Percentiles rank a stretch among this genome's conserved stretches.
phyloP scores from a whole-genome alignment of 2,888 invertebrate species.

The Malacosoma neustria region DNA sequence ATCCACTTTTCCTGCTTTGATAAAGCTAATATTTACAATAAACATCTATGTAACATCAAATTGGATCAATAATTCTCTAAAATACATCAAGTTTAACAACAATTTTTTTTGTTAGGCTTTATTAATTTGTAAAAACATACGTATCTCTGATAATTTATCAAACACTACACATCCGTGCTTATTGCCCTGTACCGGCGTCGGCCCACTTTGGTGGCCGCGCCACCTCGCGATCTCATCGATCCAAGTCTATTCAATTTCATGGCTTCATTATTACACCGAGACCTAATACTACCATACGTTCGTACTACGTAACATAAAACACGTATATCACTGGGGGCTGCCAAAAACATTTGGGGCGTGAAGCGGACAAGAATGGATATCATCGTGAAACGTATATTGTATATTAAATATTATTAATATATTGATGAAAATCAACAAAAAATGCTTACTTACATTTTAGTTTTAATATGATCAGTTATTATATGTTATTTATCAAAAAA shows the following conservation, averaged over 20 bases:
- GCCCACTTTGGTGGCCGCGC: neutral
- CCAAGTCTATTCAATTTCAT: neutral
- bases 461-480: too few relatives aligned
- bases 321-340: neutral
- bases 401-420: too few relatives aligned
- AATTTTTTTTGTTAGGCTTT: slow-evolving; percentile 58
- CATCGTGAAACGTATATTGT: too few relatives aligned
- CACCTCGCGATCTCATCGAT: neutral
- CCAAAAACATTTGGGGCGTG: neutral
- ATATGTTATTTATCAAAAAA: too few relatives aligned
- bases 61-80: slow-evolving; percentile 70
- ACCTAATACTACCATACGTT: neutral
- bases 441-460: too few relatives aligned
- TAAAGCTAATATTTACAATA: slow-evolving; percentile 67
- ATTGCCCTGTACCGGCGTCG: slow-evolving; percentile 32
- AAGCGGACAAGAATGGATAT: too few relatives aligned
- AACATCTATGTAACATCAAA: slow-evolving; percentile 75
- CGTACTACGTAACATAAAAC: neutral
- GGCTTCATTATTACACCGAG: neutral
- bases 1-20: slow-evolving; percentile 44
- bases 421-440: too few relatives aligned
- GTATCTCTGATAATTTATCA: slow-evolving; percentile 31
- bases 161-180: slow-evolving; percentile 19
- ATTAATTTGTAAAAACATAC: slow-evolving; percentile 49
- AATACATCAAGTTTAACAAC: slow-evolving; percentile 73